Evolutionary conservation across 2,797 vertebrate species (phyloP).

Genomic region (Hyperoplus lanceolatus): DNA sequence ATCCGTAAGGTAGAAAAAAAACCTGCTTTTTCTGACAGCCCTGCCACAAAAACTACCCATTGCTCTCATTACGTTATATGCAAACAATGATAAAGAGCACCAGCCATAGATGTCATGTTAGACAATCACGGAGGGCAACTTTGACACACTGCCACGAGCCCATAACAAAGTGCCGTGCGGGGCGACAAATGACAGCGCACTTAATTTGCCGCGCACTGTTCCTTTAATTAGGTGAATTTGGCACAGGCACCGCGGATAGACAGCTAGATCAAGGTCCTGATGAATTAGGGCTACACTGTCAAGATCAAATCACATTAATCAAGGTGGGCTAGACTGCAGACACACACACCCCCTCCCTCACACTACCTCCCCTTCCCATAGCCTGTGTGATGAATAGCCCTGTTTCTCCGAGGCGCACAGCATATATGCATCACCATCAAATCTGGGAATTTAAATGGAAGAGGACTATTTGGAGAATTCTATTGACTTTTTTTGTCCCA

Average conservation of each 20-base stretch:
- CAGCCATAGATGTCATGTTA: constrained; percentile 79
- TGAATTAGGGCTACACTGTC: constrained; percentile 90
- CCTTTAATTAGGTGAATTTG: constrained; percentile 93
- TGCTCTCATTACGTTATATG: constrained; percentile 84
- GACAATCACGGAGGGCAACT: constrained; percentile 86
- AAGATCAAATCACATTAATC: constrained; percentile 92
- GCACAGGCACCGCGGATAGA: constrained; percentile 84
- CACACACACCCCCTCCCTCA: constrained; percentile 61
- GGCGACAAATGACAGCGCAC: constrained; percentile 85
- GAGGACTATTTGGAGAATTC: constrained; percentile 80
- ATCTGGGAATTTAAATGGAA: constrained; percentile 87
- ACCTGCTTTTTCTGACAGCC: constrained; percentile 69
- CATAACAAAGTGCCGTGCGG: constrained; percentile 83
- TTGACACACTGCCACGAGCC: constrained; percentile 81
- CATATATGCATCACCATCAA: constrained; percentile 85
- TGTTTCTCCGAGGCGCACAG: constrained; percentile 74
- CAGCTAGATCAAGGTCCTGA: constrained; percentile 89
- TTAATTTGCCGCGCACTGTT: constrained; percentile 90
- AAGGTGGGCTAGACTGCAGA: constrained; percentile 85
- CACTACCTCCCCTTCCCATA: constrained; percentile 47
- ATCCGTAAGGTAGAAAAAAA: constrained; percentile 27
- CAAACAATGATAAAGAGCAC: constrained; percentile 86
- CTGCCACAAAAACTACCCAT: constrained; percentile 79
- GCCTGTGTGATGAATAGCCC: constrained; percentile 85
- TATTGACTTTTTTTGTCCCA: constrained; percentile 79